phyloP scores from a whole-genome alignment of 2,797 vertebrate genomes.

The Intellagama lesueurii region DNA sequence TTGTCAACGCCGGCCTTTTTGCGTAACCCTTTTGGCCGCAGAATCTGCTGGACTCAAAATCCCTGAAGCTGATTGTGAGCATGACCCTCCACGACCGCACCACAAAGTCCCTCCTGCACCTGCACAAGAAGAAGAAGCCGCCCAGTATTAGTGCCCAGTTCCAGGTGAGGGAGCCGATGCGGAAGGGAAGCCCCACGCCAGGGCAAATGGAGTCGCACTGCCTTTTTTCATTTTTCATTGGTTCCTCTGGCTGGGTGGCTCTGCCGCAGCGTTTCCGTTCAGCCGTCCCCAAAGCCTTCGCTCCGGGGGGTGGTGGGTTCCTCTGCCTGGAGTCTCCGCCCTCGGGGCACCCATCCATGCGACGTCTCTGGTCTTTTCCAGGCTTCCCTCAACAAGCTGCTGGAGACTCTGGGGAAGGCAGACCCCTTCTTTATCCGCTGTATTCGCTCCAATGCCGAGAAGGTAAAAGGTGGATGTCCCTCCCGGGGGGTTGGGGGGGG shows the following conservation, averaged over 20 bases:
- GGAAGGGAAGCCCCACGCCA: too few species aligned
- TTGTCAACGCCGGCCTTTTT: slow-evolving; percentile 15
- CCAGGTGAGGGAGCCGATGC: slow-evolving; percentile 82
- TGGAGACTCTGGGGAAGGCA: slow-evolving; percentile 93
- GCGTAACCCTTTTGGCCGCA: slow-evolving; percentile 65
- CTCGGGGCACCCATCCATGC: background rate
- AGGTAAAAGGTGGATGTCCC: slow-evolving; percentile 78
- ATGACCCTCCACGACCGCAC: slow-evolving; percentile 94
- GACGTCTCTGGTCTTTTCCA: slow-evolving; percentile 65
- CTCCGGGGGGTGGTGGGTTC: too few species aligned
- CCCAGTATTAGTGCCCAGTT: slow-evolving; percentile 99
- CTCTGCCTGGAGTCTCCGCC: too few species aligned
- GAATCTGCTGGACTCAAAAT: slow-evolving; percentile 93
- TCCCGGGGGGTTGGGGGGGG: background rate
- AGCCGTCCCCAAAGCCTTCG: background rate
- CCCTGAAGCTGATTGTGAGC: slow-evolving; percentile 93
- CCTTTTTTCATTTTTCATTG: too few species aligned
- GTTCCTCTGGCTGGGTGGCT: too few species aligned
- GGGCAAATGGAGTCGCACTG: too few species aligned
- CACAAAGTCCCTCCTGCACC: slow-evolving; percentile 93
- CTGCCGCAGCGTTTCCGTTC: too few species aligned
- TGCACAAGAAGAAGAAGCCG: slow-evolving; percentile 98
- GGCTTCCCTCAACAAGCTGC: slow-evolving; percentile 94
- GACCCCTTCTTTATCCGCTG: slow-evolving; percentile 99
- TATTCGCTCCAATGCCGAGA: slow-evolving; percentile 96